Base-by-base conservation (phyloP, 1,140 invertebrate genomes). In the Drosophila setifemur region DNA sequence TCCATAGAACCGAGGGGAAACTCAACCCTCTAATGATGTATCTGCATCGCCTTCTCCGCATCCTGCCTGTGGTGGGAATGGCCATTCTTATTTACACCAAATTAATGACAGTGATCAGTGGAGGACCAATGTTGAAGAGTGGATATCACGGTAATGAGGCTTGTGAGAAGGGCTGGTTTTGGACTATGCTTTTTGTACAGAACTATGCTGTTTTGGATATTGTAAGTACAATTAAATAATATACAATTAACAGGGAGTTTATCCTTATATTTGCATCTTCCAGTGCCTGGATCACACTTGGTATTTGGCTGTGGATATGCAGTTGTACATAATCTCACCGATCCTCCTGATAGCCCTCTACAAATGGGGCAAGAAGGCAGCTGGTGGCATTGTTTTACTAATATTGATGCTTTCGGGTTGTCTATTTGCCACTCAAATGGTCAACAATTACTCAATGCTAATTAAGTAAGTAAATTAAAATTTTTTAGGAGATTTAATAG, bases 251-350 rank as follows among this genome's bases (percentile, higher is more conserved):
- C n/a, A n/a, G n/a, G n/a, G n/a, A n/a, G n/a, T n/a, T 33, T 14
- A 12, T 14, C 14, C 11, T 0, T 33, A 14, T 33, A 2, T 19
- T 25, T 5, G 11, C 2, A 28, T 25, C 91, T 92, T 48, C 90
- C 16, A 96, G 96, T 97, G 96, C 77, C 95, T 97, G 93, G 95
- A 95, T 60, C 96, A 96, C 92, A 94, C 95, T 0, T 98, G 96
- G 96, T 97, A 97, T 77, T 91, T 98, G 45, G 94, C 96, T 0
- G 95, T 95, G 45, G 96, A 97, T 82, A 96, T 96, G 66, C 96
- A 97, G 88, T 92, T 97, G 33, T 96, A 96, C 87, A 91, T 96
- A 43, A 82, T 96, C 5, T 94, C 95, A 2, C 94, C 95, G 0
- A 89, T 96, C 12, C 92, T 97, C 42, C 92, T 96, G 48, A 93